Conservation (phyloP, 1,140 invertebrate species). For the Penaeus vannamei region DNA sequence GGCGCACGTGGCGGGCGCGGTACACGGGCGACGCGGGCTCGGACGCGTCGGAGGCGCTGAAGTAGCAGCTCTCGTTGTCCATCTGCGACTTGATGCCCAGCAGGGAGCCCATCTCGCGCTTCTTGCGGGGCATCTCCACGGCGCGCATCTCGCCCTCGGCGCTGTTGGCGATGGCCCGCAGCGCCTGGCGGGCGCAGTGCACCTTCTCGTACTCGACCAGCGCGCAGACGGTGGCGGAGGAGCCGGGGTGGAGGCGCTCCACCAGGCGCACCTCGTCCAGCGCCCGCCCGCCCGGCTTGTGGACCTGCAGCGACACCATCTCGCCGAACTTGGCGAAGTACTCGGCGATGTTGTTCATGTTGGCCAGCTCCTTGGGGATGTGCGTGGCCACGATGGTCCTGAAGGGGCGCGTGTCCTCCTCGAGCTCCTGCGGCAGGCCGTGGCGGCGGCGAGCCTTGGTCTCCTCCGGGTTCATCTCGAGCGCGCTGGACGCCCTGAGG, state of each 20-base stretch:
- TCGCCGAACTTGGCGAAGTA: slow-evolving; percentile 89
- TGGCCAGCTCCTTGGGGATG: slow-evolving; percentile 85
- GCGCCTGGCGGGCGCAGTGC: slow-evolving; percentile 72
- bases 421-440: slow-evolving; percentile 89
- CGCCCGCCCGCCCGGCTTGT: slow-evolving; percentile 88
- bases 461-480: slow-evolving; percentile 91
- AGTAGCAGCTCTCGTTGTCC: slow-evolving; percentile 64
- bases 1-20: background rate
- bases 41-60: slow-evolving; percentile 61
- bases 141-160: slow-evolving; percentile 38
- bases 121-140: slow-evolving; percentile 49
- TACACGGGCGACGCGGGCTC: slow-evolving; percentile 59
- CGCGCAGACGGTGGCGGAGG: slow-evolving; percentile 84
- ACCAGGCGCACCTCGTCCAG: slow-evolving; percentile 92
- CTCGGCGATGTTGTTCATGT: slow-evolving; percentile 89
- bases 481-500: slow-evolving; percentile 81
- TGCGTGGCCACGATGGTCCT: slow-evolving; percentile 90
- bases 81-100: slow-evolving; percentile 5
- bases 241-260: slow-evolving; percentile 86
- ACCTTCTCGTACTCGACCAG: slow-evolving; percentile 89
- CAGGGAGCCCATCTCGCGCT: slow-evolving; percentile 12
- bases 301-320: slow-evolving; percentile 86
- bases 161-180: slow-evolving; percentile 68
- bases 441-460: slow-evolving; percentile 89
- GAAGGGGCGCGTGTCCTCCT: slow-evolving; percentile 83